phyloP scores from a whole-genome alignment of 2,797 vertebrate species.

The Tamandua tetradactyla region DNA sequence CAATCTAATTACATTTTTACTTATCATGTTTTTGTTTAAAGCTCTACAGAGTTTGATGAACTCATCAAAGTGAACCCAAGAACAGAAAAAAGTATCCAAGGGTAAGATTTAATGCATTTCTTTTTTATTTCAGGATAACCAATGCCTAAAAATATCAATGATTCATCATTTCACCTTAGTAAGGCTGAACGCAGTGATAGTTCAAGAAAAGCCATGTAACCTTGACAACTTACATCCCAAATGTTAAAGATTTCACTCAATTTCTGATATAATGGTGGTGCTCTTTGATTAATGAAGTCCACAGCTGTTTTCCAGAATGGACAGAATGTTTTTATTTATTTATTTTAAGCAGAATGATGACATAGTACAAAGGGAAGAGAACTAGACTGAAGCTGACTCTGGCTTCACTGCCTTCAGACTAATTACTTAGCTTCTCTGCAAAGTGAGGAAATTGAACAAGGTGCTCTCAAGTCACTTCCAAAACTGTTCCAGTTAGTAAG shows the following conservation, averaged over 20 bases:
- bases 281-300: background rate
- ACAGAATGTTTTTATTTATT: background rate
- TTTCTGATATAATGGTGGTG: background rate
- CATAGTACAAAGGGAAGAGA: background rate
- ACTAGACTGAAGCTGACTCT: background rate
- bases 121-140: background rate
- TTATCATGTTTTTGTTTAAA: constrained; percentile 44
- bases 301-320: background rate
- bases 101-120: constrained; percentile 44
- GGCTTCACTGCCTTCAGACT: background rate
- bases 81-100: constrained; percentile 28
- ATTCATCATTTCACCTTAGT: background rate
- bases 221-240: background rate
- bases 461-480: background rate
- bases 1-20: constrained; percentile 49
- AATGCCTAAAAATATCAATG: background rate
- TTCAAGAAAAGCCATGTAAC: background rate
- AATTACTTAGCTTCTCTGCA: background rate
- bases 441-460: background rate
- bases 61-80: constrained; percentile 39
- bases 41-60: constrained; percentile 54
- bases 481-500: background rate
- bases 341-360: background rate
- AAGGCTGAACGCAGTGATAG: background rate
- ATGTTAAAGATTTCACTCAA: background rate